Percentiles rank a stretch among this genome's conserved stretches.
These are phyloP conservation scores for Mixornis gularis DNA, from an alignment of 2,113 vertebrate species.

Conservation along the genomic window DNA sequence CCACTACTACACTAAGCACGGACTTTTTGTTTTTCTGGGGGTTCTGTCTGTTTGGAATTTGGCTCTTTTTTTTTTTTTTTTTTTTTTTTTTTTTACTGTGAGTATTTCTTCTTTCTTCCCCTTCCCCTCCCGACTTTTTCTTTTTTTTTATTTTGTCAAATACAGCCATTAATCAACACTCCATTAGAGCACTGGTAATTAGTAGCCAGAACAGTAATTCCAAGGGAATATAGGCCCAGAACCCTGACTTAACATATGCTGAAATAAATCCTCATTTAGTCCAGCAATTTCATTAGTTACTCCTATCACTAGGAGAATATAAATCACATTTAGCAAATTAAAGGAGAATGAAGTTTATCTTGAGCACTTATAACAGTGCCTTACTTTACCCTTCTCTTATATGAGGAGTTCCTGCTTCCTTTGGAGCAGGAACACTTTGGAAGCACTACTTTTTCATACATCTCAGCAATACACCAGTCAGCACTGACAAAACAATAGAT, in stretches of 20 bases:
- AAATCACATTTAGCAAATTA: neutral
- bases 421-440: neutral
- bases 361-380: neutral
- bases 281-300: neutral
- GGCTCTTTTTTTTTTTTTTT: neutral
- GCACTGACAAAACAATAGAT: neutral
- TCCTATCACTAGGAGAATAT: neutral
- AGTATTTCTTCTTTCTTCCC: no score
- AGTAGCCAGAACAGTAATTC: neutral
- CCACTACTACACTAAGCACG: fast-evolving
- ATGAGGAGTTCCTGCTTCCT: neutral
- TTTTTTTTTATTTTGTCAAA: neutral
- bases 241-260: neutral
- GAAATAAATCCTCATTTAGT: neutral
- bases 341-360: neutral
- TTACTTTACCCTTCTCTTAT: neutral
- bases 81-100: fast-evolving
- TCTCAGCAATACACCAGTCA: neutral
- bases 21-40: neutral
- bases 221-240: neutral
- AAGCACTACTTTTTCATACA: neutral
- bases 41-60: neutral
- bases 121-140: fast-evolving
- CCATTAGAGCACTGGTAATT: neutral
- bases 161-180: neutral